Evolutionary conservation across 53 echinoderm and acorn worm species (phyloP).

Genomic region (Arbacia lixula): DNA sequence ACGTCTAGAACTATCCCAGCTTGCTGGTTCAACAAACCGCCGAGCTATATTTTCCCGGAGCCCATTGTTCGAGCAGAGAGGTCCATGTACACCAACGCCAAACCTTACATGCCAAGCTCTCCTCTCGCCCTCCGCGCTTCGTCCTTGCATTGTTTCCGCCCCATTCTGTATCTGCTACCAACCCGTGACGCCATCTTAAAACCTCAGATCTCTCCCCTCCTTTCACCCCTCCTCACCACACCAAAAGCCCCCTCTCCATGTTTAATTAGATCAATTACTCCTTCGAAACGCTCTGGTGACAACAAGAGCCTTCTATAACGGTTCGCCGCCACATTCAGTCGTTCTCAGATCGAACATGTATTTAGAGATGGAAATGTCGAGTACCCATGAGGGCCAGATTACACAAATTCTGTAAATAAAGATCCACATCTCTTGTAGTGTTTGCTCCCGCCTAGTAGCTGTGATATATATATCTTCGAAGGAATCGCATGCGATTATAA

Average conservation of each 20-base stretch:
- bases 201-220: conserved; percentile 7
- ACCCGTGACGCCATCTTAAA: conserved; percentile 48
- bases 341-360: conserved; percentile 15
- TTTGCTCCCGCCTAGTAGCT: no score
- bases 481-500: no score
- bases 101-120: neutral
- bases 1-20: no score
- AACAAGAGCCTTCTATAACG: conserved; percentile 23
- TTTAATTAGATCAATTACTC: conserved; percentile 58
- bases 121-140: neutral
- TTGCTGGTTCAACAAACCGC: no score
- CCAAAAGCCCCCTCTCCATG: conserved; percentile 26
- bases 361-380: neutral
- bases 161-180: conserved; percentile 20
- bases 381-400: no score
- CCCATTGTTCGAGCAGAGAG: conserved; percentile 20
- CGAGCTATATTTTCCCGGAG: conserved; percentile 10
- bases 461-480: no score
- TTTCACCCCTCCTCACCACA: neutral
- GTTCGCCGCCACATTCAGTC: conserved; percentile 8
- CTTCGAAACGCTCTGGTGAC: conserved; percentile 20
- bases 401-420: no score
- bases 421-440: no score
- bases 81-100: neutral
- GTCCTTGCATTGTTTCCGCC: conserved; percentile 56